Percentiles rank a stretch among this genome's conserved stretches.
Evolutionary conservation across 1,140 invertebrate species (phyloP).

Genomic region (Drosophila pruinosa): DNA sequence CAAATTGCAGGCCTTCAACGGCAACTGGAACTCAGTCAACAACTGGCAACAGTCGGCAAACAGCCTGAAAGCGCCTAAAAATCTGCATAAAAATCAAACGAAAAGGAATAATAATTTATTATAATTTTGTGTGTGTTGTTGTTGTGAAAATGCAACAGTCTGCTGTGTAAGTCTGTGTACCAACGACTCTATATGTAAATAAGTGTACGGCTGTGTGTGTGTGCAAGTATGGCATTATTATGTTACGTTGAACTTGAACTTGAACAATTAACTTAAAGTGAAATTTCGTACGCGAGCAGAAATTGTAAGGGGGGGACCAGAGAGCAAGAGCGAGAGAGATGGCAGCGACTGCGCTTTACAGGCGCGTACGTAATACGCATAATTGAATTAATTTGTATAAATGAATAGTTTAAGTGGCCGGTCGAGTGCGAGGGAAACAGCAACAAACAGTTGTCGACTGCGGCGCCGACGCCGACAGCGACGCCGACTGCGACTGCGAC

Average conservation of each 20-base stretch:
- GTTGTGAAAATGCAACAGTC: slow-evolving; percentile 48
- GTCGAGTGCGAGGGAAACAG: slow-evolving; percentile 54
- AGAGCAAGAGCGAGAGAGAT: slow-evolving; percentile 36
- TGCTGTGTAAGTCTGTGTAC: slow-evolving; percentile 19
- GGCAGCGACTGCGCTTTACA: slow-evolving; percentile 75
- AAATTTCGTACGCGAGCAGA: slow-evolving; percentile 81
- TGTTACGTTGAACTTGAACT: slow-evolving; percentile 81
- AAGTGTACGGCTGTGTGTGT: slow-evolving; percentile 4
- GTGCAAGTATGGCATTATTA: slow-evolving; percentile 65
- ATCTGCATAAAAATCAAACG: slow-evolving; percentile 79
- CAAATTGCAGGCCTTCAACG: slow-evolving; percentile 19
- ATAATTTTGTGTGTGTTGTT: slow-evolving; percentile 59
- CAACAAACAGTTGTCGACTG: slow-evolving; percentile 24
- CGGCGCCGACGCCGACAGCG: slow-evolving; percentile 34
- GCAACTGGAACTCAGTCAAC: not conserved
- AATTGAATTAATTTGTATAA: slow-evolving; percentile 82
- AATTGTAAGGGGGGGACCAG: slow-evolving; percentile 62
- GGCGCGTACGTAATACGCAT: slow-evolving; percentile 80
- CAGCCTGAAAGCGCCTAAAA: slow-evolving; percentile 56
- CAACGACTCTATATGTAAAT: slow-evolving; percentile 5
- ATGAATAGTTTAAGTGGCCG: slow-evolving; percentile 81
- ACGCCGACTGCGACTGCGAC: slow-evolving; percentile 35
- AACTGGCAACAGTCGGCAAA: slow-evolving; percentile 15
- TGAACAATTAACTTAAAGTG: slow-evolving; percentile 81
- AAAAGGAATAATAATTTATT: slow-evolving; percentile 80